Evolutionary conservation across 2,113 vertebrate species (phyloP), one percentile per base, ranked within the genome.

Genomic region (Oreochromis niloticus): DNA sequence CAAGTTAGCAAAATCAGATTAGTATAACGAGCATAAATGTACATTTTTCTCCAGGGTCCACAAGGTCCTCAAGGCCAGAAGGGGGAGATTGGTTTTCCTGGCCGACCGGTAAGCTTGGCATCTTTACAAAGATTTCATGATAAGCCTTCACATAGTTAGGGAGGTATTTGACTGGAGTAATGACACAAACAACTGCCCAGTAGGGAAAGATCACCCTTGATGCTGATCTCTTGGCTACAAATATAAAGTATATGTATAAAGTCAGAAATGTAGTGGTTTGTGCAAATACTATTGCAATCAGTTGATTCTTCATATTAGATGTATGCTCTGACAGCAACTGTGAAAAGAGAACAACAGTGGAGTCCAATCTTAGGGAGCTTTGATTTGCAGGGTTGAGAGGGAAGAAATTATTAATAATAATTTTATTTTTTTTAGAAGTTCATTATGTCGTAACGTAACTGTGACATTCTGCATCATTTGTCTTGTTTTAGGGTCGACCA

Each of bases 71-170:
- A 91, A 1, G 98, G 98, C 19, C 90, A 93, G 59, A 99, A 99
- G 80, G 99, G 99, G 86, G 99, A 99, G 93, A 98, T 99, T 0
- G 99, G 98, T 84, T 95, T 99, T 81, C 99, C 99, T 0, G 99
- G 99, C 82, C 96, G 99, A 94, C 97, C 98, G 0, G 99, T 99
- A 90, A 97, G 97, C 95, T 14, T 50, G 30, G 59, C 10, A 52
- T 52, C 46, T 78, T 78, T 52, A 78, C 73, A 22, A 80, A 36
- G 16, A 34, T 13, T 50, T 78, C 9, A 32, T n/a, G 17, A 32
- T 19, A 78, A 52, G 27, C 46, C 11, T 32, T 78, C 73, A 52
- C 17, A 52, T 34, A 43, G 36, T 46, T 73, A 50, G 16, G 43
- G 1, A 19, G 43, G 27, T 50, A 32, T 78, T 78, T 78, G 43